Evolutionary conservation across 2,888 invertebrate genomes (phyloP).

Genomic region (Cephus pulcher): DNA sequence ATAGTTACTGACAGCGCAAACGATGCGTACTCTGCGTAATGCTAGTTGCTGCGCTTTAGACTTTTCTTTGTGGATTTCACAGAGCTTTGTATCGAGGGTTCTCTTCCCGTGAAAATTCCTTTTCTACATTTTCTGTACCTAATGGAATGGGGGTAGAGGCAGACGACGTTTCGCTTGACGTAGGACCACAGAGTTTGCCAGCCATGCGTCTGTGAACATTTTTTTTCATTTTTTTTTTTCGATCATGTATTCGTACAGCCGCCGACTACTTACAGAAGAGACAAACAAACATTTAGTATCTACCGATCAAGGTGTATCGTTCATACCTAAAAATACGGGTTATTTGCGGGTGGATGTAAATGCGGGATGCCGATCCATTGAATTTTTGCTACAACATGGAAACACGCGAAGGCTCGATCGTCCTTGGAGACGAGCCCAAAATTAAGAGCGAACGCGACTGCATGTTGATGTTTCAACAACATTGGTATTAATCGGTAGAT

Average conservation of each 20-base stretch:
- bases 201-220: slow-evolving; percentile 68
- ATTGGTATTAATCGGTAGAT: background rate
- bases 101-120: slow-evolving; percentile 24
- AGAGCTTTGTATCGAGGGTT: background rate
- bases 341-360: no score
- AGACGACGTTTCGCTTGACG: slow-evolving; percentile 66
- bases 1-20: no score
- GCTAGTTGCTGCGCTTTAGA: no score
- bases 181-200: slow-evolving; percentile 67
- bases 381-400: slow-evolving; percentile 16
- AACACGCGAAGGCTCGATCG: slow-evolving; percentile 19
- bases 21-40: no score
- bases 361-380: no score
- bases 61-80: slow-evolving; percentile 16
- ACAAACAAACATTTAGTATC: slow-evolving; percentile 24
- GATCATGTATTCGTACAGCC: slow-evolving; percentile 32
- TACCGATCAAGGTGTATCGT: background rate
- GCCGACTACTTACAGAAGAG: slow-evolving; percentile 23
- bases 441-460: background rate
- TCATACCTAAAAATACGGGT: slow-evolving; percentile 2
- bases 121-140: slow-evolving; percentile 53
- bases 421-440: slow-evolving; percentile 7
- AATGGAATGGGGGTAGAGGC: slow-evolving; percentile 67
- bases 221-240: slow-evolving; percentile 57
- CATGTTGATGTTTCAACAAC: background rate